Evolutionary conservation across 2,888 invertebrate species (phyloP).

Genomic region (Microplitis manilae): DNA sequence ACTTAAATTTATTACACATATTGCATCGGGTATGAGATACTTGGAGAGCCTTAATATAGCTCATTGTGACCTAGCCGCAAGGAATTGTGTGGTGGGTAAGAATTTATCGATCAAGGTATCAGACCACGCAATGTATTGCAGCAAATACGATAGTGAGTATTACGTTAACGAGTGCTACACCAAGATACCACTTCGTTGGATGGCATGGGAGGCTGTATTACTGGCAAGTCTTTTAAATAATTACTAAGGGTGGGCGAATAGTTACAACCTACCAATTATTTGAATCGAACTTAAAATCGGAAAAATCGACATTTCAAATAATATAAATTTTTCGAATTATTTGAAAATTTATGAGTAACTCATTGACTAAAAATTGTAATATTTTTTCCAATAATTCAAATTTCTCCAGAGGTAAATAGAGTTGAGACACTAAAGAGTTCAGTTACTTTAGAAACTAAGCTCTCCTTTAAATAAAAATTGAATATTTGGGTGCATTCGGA

Average conservation of each 20-base stretch:
- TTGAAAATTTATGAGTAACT: too few species aligned
- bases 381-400: too few species aligned
- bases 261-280: too few species aligned
- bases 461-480: too few species aligned
- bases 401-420: too few species aligned
- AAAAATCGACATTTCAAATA: too few species aligned
- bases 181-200: constrained; percentile 91
- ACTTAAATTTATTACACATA: constrained; percentile 89
- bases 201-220: constrained; percentile 92
- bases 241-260: not conserved
- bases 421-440: too few species aligned
- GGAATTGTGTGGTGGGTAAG: constrained; percentile 90
- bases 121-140: constrained; percentile 90
- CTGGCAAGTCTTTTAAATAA: constrained; percentile 74
- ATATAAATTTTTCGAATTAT: too few species aligned
- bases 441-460: too few species aligned
- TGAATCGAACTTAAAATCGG: too few species aligned
- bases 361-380: too few species aligned
- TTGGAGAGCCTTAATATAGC: constrained; percentile 91
- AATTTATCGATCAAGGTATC: constrained; percentile 85
- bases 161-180: constrained; percentile 87
- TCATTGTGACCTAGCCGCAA: constrained; percentile 90
- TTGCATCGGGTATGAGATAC: constrained; percentile 95
- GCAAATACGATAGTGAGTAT: constrained; percentile 85
- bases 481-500: too few species aligned